phyloP scores from a whole-genome alignment of 2,888 invertebrate genomes.

The Agrypnus murinus region DNA sequence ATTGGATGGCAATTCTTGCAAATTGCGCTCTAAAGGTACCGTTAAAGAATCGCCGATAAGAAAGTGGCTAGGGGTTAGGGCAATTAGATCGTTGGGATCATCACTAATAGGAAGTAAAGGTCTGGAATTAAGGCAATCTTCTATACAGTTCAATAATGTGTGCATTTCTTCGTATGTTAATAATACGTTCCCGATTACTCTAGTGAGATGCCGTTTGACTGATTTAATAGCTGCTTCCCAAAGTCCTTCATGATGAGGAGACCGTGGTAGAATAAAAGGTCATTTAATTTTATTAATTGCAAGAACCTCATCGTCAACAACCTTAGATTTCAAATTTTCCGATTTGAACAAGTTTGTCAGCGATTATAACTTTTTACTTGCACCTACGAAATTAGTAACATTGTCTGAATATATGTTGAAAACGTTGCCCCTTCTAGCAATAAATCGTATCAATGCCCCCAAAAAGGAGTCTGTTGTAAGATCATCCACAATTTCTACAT shows the following conservation, averaged over 20 bases:
- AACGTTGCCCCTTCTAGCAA: slow-evolving; percentile 25
- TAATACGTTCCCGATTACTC: slow-evolving; percentile 39
- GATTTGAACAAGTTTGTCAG: slow-evolving; percentile 8
- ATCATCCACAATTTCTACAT: slow-evolving; percentile 51
- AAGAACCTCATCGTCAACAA: slow-evolving; percentile 3
- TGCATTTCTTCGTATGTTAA: neutral
- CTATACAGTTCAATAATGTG: neutral
- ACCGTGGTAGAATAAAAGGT: slow-evolving; percentile 51
- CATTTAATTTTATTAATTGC: slow-evolving; percentile 33
- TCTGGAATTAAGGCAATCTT: neutral
- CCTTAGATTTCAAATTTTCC: neutral
- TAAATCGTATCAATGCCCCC: slow-evolving; percentile 17
- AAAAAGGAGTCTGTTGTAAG: slow-evolving; percentile 23
- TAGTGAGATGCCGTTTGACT: slow-evolving; percentile 38
- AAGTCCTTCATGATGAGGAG: slow-evolving; percentile 53
- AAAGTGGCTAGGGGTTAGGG: slow-evolving; percentile 8
- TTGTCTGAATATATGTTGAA: slow-evolving; percentile 35
- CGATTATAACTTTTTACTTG: slow-evolving; percentile 28
- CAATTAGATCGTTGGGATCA: neutral
- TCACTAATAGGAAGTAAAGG: neutral
- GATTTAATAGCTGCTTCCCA: slow-evolving; percentile 43
- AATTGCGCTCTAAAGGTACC: too few species aligned
- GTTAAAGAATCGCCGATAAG: neutral
- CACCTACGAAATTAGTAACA: slow-evolving; percentile 28
- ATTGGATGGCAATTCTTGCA: too few species aligned